Base-by-base conservation (phyloP, 2,888 invertebrate species). In the Petrolisthes cinctipes region DNA sequence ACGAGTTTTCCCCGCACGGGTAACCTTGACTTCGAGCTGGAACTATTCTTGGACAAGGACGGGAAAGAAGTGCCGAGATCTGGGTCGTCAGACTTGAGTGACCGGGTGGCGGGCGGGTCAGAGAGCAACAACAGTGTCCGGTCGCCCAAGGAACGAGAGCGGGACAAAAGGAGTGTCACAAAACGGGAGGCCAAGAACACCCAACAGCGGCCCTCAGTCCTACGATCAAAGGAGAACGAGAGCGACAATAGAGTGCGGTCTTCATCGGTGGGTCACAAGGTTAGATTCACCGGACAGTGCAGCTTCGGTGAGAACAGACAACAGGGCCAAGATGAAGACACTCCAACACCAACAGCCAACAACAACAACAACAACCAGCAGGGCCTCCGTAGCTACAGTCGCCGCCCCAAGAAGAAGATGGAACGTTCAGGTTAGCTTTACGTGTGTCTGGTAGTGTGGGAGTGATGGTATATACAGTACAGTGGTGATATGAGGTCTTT, bases 201-300 rank as follows among this genome's bases (percentile, higher is more conserved):
- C 14, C 76, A 83, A 23, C 56, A 37, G 61, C 51, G n/a, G 71
- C 56, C 84, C 37, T 78, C 84, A 5, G 68, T 79, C 20, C 68
- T 79, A 54, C 84, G 79, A 4, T 78, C 84, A 0, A 68, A 54
- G 75, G 82, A 81, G 54, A 76, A 66, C 6, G 61, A 80, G 51
- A 57, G 80, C 54, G 61, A 66, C 6, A 51, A 80, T n/a, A 57
- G 80, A 56, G 61, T 75, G 57, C 75, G 86, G 68, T 86, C 86
- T 9, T 82, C 86, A 20, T 86, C 86, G 57, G 75, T 86, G 66
- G 86, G 86, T n/a, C 86, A 81, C 75, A 86, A 73, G 66, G 86
- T 86, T 20, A 81, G 86, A 82, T 86, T 86, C 75, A 82, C 53
- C 66, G 82, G 86, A 54, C 79, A 86, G 82, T 75, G 82, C 61